Conservation (phyloP, 2,797 vertebrate species). For the Melanotaenia parkinsoni region DNA sequence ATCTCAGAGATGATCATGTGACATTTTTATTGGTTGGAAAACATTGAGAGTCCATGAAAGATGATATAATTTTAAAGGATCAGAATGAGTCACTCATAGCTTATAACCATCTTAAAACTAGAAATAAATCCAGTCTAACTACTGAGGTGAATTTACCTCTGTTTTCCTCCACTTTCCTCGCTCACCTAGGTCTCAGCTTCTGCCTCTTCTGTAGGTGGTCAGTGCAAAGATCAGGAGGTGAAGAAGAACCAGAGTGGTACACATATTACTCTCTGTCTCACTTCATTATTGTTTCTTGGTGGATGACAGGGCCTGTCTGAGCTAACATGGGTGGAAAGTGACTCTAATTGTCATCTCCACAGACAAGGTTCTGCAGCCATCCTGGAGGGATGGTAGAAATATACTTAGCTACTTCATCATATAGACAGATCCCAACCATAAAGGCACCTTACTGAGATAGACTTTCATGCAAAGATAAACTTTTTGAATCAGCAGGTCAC, state of each 20-base stretch:
- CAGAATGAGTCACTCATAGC: constrained; percentile 77
- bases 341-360: constrained; percentile 89
- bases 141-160: constrained; percentile 61
- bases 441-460: constrained; percentile 80
- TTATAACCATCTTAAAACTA: constrained; percentile 72
- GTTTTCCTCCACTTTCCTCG: constrained; percentile 42
- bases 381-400: constrained; percentile 81
- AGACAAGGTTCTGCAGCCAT: constrained; percentile 86
- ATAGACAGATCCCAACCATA: constrained; percentile 78
- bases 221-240: constrained; percentile 80
- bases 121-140: constrained; percentile 70
- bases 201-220: constrained; percentile 75
- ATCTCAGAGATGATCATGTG: constrained; percentile 54
- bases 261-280: constrained; percentile 86
- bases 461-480: constrained; percentile 86
- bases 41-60: constrained; percentile 60
- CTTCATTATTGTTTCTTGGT: constrained; percentile 75
- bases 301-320: constrained; percentile 85
- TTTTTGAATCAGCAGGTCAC: constrained; percentile 86
- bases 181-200: constrained; percentile 28
- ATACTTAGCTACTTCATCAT: constrained; percentile 88
- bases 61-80: constrained; percentile 58
- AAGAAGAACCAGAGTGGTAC: constrained; percentile 81
- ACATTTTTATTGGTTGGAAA: constrained; percentile 69
- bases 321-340: constrained; percentile 87